A percentile compares a stretch with the other conserved stretches of the same genome.
These are phyloP conservation scores for Muscicapa adusta DNA, from an alignment of 2,113 vertebrate species.

Conservation along the genomic window DNA sequence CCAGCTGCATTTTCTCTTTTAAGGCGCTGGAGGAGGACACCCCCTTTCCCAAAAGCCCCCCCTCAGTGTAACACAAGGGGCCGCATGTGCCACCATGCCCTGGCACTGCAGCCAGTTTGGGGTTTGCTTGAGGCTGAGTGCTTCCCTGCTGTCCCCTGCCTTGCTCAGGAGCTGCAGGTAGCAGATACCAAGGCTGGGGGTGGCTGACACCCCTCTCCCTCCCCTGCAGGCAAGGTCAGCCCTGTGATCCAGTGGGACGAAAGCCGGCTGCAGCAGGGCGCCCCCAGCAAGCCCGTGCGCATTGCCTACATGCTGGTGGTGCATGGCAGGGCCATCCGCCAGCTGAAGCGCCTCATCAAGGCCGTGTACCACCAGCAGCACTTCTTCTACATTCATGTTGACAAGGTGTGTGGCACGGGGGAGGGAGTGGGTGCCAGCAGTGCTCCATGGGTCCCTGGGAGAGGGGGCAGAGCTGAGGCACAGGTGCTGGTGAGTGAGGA, in stretches of 20 bases:
- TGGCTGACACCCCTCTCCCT: neutral
- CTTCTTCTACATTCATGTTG: conserved; percentile 96
- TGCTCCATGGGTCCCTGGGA: accelerated
- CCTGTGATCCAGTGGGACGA: conserved; percentile 82
- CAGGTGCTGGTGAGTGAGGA: accelerated
- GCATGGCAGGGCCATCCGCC: conserved; percentile 89
- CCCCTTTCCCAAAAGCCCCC: accelerated
- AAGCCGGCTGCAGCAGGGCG: conserved; percentile 71
- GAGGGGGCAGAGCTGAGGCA: neutral
- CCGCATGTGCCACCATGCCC: accelerated
- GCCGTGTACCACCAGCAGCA: conserved; percentile 92
- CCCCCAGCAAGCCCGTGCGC: conserved; percentile 80
- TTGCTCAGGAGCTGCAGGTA: neutral
- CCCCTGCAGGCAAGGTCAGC: conserved; percentile 77
- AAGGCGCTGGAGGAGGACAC: neutral
- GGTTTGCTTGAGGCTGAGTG: accelerated
- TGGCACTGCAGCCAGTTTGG: neutral
- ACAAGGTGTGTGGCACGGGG: conserved; percentile 76
- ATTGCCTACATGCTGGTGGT: conserved; percentile 93
- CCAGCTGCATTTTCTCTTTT: neutral
- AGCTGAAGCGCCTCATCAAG: conserved; percentile 93
- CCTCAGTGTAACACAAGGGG: neutral
- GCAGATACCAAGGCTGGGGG: neutral
- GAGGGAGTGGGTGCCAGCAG: neutral
- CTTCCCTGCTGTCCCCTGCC: neutral